Base-by-base conservation (phyloP, 2,113 vertebrate genomes). In the Vidua chalybeata region DNA sequence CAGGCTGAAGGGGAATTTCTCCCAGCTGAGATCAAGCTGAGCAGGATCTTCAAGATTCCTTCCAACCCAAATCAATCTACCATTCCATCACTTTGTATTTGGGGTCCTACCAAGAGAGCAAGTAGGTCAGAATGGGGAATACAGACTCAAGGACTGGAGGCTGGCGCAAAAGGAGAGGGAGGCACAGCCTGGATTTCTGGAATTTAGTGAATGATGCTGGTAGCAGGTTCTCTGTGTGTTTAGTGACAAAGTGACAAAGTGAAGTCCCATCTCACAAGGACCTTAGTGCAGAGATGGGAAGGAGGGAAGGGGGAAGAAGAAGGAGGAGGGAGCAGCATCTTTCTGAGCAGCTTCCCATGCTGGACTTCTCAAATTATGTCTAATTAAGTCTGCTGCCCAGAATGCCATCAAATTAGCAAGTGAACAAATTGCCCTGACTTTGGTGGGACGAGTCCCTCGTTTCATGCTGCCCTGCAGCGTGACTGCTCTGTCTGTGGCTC, bases 401-500 rank as follows among this genome's bases (percentile, higher is more conserved):
- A 84, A 84, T 39, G 77, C 35, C 77, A 81, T 76, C 71, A 76
- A 88, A 93, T 95, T 86, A 96, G 11, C 56, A 72, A 88, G 27
- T 24, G 54, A 94, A 87, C 22, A 83, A 89, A 73, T 89, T 71
- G 31, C 52, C 24, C 21, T 54, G 68, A 77, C 45, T 96, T 94
- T 85, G 68, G 5, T 49, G 82, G 59, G 82, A 80, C 0, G 0
- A 37, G 11, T 83, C 43, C 56, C 22, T 58, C 0, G 0, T 23
- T 72, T 74, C 68, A 7, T 2, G 69, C 26, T 73, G 71, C 79
- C 75, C 49, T 0, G 0, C 5, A 5, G 46, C 0, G 0, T 54
- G 59, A 23, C 45, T 51, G 21, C 63, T 83, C 55, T 39, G 43
- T 48, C 78, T 87, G 8, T 1, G 0, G 30, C 85, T 94, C 71